These are phyloP conservation scores for Anableps anableps DNA, from an alignment of 2,797 vertebrate genomes.

Conservation along the genomic window DNA sequence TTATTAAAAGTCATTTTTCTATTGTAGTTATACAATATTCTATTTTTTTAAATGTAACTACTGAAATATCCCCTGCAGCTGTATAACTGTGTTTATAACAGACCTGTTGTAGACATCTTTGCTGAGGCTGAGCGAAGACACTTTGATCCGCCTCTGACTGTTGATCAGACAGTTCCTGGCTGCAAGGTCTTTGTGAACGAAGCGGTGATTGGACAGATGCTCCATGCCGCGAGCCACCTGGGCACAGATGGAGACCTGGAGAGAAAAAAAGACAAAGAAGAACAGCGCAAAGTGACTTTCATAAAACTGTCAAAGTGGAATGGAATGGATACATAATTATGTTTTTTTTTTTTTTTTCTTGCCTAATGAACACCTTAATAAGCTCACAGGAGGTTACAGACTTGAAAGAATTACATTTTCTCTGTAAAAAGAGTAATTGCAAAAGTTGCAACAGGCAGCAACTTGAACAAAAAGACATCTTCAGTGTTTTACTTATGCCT, in stretches of 20 bases:
- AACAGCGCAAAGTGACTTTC: neutral
- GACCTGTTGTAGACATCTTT: constrained; percentile 98
- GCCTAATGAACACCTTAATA: neutral
- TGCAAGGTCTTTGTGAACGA: constrained; percentile 96
- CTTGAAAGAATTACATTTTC: neutral
- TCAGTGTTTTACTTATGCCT: neutral
- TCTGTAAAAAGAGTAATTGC: neutral
- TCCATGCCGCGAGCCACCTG: constrained; percentile 98
- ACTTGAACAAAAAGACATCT: neutral
- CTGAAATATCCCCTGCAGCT: neutral
- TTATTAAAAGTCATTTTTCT: neutral
- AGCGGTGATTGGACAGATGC: constrained; percentile 93
- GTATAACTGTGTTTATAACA: neutral
- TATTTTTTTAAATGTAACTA: neutral
- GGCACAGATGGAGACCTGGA: constrained; percentile 91
- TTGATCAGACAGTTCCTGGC: constrained; percentile 95
- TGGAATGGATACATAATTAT: neutral
- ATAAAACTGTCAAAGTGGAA: constrained; percentile 1
- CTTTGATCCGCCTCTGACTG: constrained; percentile 91
- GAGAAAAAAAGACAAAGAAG: neutral
- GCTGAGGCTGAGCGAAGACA: constrained; percentile 93
- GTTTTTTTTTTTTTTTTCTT: neutral
- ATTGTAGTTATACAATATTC: neutral
- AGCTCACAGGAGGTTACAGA: neutral
- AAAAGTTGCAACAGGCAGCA: neutral